A percentile compares a stretch with the other conserved stretches of the same genome.
These are phyloP conservation scores for Lateolabrax maculatus DNA, from an alignment of 2,797 vertebrate species.

Conservation along the genomic window DNA sequence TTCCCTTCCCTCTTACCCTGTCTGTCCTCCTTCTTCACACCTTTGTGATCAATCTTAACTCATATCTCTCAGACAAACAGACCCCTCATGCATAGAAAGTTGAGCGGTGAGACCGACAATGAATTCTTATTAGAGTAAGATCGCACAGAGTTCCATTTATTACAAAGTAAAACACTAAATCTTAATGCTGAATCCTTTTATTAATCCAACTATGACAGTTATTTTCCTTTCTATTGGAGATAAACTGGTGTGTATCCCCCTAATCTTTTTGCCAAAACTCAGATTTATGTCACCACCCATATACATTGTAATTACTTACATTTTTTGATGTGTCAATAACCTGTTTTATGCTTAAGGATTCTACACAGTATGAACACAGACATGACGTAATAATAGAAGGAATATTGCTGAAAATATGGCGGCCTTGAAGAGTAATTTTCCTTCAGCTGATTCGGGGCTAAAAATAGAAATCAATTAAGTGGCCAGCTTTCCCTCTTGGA, in stretches of 20 bases:
- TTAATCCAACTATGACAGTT: not conserved
- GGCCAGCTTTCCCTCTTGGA: not conserved
- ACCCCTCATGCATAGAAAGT: not conserved
- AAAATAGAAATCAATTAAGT: not conserved
- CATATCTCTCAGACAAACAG: not conserved
- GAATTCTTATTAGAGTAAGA: not conserved
- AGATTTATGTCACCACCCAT: no score
- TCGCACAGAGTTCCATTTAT: not conserved
- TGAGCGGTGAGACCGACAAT: not conserved
- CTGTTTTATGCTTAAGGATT: not conserved
- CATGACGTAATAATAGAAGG: not conserved
- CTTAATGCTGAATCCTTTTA: not conserved
- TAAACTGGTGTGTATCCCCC: not conserved
- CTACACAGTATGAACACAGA: not conserved
- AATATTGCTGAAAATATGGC: no score
- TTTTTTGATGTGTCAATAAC: not conserved
- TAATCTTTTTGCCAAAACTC: not conserved
- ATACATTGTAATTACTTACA: no score
- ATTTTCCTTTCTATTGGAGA: not conserved
- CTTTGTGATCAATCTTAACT: not conserved
- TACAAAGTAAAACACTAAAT: not conserved
- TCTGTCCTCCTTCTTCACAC: not conserved
- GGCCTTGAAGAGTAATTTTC: not conserved
- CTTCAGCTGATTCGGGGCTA: not conserved
- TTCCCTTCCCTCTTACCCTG: not conserved